phyloP scores from a whole-genome alignment of 2,797 vertebrate species.

The Petrocephalus schoutedeni region DNA sequence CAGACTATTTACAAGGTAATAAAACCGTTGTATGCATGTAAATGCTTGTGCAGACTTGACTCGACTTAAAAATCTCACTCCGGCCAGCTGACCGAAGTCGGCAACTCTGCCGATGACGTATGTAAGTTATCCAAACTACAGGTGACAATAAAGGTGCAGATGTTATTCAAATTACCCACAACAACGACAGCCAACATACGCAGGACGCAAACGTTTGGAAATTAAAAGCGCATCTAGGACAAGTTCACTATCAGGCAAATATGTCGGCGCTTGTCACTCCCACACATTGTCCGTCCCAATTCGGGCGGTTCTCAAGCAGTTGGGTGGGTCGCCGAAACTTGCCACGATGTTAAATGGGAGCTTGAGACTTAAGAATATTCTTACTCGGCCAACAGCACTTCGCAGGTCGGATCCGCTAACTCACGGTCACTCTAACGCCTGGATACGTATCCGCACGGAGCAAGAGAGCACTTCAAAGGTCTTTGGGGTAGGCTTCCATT shows the following conservation, averaged over 20 bases:
- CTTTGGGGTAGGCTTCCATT: background rate
- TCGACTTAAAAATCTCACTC: background rate
- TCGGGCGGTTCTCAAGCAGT: background rate
- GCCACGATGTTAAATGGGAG: background rate
- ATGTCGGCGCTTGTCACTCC: conserved; percentile 1
- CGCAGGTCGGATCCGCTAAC: background rate
- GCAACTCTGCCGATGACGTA: background rate
- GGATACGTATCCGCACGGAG: background rate
- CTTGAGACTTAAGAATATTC: background rate
- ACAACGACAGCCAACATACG: background rate
- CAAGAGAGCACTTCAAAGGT: background rate
- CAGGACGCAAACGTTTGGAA: conserved; percentile 7
- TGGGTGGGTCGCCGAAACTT: conserved; percentile 20
- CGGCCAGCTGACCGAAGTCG: background rate
- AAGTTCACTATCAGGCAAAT: background rate
- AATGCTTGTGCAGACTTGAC: background rate
- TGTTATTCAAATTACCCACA: background rate
- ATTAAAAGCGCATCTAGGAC: background rate
- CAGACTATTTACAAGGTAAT: background rate
- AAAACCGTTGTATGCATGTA: background rate
- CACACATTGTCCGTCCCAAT: conserved; percentile 18
- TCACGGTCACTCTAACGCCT: background rate
- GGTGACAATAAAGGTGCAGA: background rate
- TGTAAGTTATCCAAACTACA: background rate
- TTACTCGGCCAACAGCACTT: background rate